A percentile compares a stretch with the other conserved stretches of the same genome.
These are phyloP conservation scores for western clawed frog (Xenopus tropicalis) DNA, from an alignment of 2,113 vertebrate species.

Conservation along the genomic window UCB_Xtro_10.0 CM004451.2:68773501-68774000, in stretches of 20 bases:
- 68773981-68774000: no score
- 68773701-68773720: conserved; percentile 7
- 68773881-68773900: no score
- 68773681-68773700: conserved; percentile 2
- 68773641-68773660: conserved; percentile 26
- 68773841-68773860: no score
- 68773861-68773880: neutral
- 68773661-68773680: conserved; percentile 40
- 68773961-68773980: no score
- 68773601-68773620: conserved; percentile 35
- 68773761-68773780: conserved; percentile 6
- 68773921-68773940: no score
- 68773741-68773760: conserved; percentile 29
- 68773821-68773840: conserved; percentile 8
- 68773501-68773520: no score
- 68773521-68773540: neutral
- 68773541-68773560: conserved; percentile 26
- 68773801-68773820: neutral
- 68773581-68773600: conserved; percentile 41
- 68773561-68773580: conserved; percentile 24
- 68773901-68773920: no score
- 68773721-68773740: conserved; percentile 29
- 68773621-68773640: conserved; percentile 40
- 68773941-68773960: no score
- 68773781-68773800: neutral